Percentiles rank a stretch among this genome's conserved stretches.
Evolutionary conservation across 2,797 vertebrate genomes (phyloP).

Genomic region (Sylvia borin): DNA sequence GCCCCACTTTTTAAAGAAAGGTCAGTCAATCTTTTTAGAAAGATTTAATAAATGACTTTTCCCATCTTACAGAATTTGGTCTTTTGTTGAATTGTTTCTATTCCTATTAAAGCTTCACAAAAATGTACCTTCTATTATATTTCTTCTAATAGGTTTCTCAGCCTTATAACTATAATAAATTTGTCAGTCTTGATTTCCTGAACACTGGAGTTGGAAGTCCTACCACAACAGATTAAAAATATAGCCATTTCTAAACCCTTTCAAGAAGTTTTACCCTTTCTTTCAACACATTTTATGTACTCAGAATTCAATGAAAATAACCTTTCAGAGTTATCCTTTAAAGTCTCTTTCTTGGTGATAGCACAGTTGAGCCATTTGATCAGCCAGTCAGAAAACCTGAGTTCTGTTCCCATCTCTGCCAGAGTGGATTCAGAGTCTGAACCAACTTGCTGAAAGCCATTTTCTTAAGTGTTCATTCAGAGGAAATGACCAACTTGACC

Average conservation of each 20-base stretch:
- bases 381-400: constrained; percentile 11
- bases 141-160: constrained; percentile 61
- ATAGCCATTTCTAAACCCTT: constrained; percentile 64
- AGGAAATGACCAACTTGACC: constrained; percentile 20
- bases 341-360: constrained; percentile 43
- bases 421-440: background rate
- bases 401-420: background rate
- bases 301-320: constrained; percentile 67
- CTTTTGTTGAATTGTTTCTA: constrained; percentile 67
- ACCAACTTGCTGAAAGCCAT: background rate
- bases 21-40: constrained; percentile 61
- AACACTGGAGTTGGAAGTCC: constrained; percentile 56
- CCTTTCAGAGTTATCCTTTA: constrained; percentile 60
- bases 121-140: constrained; percentile 62
- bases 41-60: constrained; percentile 59
- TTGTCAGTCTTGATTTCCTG: constrained; percentile 64
- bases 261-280: constrained; percentile 63
- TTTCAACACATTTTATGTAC: constrained; percentile 62
- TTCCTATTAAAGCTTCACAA: constrained; percentile 56
- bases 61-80: constrained; percentile 44
- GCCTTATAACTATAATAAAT: constrained; percentile 71
- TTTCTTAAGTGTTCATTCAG: constrained; percentile 5
- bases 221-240: constrained; percentile 66
- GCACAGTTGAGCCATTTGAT: constrained; percentile 26
- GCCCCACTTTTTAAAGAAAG: constrained; percentile 28